Base-by-base conservation (phyloP, 2,113 vertebrate species). In the Vimba vimba region DNA sequence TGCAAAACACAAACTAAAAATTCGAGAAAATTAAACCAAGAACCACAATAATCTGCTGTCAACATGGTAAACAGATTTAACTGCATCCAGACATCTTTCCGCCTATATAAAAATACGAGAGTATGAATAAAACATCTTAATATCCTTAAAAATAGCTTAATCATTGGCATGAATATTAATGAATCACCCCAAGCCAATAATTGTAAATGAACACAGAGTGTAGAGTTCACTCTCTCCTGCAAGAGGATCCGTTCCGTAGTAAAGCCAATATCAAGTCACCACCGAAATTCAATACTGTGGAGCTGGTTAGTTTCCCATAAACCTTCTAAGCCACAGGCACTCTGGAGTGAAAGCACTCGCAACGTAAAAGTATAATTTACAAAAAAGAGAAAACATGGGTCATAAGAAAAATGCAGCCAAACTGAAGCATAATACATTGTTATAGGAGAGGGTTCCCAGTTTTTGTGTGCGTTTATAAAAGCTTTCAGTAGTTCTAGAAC, bases 301-400 rank as follows among this genome's bases (percentile, higher is more conserved):
- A 78, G 60, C 52, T 62, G 30, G 47, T 71, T 73, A 71, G 50
- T 36, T 82, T 86, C 66, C 23, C 74, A 33, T 62, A 82, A 88
- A 81, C 15, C 69, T 76, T 55, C 59, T 66, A 12, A 83, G 81
- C 87, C 85, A 82, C 82, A 77, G 60, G 77, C 73, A 89, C 68
- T 69, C 27, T 50, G 71, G 52, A 71, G 50, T 36, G 33, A 69
- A 74, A 84, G 76, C 76, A 30, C 43, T 75, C 11, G 5, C 21
- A 50, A 82, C 21, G 25, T 30, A 82, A 80, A 71, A 25, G 68
- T 45, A 86, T 62, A 25, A 81, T 43, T 75, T 83, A 36, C 52
- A 8, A 27, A 39, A 82, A 39, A 82, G 19, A 11, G n/a, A 86
- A 79, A 86, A 19, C 17, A 71, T 10, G 83, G 45, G 30, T 47